Base-by-base conservation (phyloP, 2,888 invertebrate species). In the Xestia rhomboidea region DNA sequence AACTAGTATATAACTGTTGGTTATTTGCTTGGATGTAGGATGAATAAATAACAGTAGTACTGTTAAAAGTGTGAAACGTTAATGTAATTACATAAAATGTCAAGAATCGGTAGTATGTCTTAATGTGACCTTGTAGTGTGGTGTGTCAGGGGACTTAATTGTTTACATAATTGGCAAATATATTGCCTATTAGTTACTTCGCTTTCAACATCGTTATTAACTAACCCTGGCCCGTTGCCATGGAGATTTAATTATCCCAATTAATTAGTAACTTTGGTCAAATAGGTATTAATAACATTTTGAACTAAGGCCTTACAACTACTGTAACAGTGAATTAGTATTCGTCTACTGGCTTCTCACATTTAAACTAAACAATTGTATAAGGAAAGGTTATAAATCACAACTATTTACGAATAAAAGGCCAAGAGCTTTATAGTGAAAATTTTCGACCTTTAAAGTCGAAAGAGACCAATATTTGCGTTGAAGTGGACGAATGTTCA, bases 401-500 rank as follows among this genome's bases (percentile, higher is more conserved):
- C 15, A n/a, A 4, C 3, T 62, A 62, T 69, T 60, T 11, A 46
- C 41, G 27, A 74, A 62, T 49, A 62, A 60, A 73, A 44, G 7
- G 46, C 18, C 7, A 70, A 21, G 18, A n/a, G n/a, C 30, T 62
- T 7, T 18, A n/a, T n/a, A 2, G 38, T 41, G 24, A 57, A 30
- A 49, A 75, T 57, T 49, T 41, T 15, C 11, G 30, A 79, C 41
- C 54, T 64, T 27, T 49, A 51, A 49, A 27, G 15, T 68, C 66
- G 66, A 57, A 46, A 57, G 18, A 63, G 4, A 34, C 27, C 46
- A 68, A 57, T 49, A 38, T 68, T 80, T 54, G 24, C 10, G 18
- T 34, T 44, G 57, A 27, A 66, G 18, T 27, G 46, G 46, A n/a
- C 76, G 46, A 54, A 79, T 74, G 57, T 74, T 60, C 63, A 41